Percentiles rank a stretch among this genome's conserved stretches.
These are phyloP conservation scores for Drosophila tsacasi DNA, from an alignment of 1,140 invertebrate genomes.

Conservation along the genomic window DNA sequence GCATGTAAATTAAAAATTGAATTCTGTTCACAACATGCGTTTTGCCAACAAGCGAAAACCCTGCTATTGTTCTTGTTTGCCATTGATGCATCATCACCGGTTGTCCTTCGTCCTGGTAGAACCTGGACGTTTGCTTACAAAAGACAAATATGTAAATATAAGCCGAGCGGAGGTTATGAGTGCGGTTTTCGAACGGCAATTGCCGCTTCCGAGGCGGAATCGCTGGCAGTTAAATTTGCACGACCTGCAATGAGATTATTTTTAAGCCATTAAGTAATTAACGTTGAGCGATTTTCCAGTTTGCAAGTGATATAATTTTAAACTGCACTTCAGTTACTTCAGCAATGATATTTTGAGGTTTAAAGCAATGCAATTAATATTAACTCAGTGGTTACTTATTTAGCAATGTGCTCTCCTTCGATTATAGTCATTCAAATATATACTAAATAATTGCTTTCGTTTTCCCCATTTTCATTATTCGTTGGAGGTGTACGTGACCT, in stretches of 20 bases:
- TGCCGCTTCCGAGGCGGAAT: slow-evolving; percentile 14
- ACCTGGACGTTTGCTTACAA: slow-evolving; percentile 50
- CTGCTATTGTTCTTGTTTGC: slow-evolving; percentile 16
- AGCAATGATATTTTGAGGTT: background rate
- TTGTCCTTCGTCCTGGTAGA: background rate
- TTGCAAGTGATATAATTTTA: slow-evolving; percentile 18
- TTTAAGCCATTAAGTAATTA: slow-evolving; percentile 79
- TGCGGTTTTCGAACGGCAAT: slow-evolving; percentile 12
- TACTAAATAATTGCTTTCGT: slow-evolving; percentile 5
- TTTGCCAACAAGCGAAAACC: slow-evolving; percentile 44
- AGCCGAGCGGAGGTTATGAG: slow-evolving; percentile 6
- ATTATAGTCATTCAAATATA: background rate
- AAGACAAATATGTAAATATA: slow-evolving; percentile 41
- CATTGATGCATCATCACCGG: background rate
- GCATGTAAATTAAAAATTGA: slow-evolving; percentile 74
- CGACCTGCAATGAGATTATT: slow-evolving; percentile 54
- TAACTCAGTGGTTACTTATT: slow-evolving; percentile 8
- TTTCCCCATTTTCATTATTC: slow-evolving; percentile 4
- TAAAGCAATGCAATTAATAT: background rate
- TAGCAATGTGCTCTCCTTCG: background rate
- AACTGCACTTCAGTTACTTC: slow-evolving; percentile 1
- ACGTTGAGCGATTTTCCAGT: slow-evolving; percentile 55
- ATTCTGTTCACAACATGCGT: slow-evolving; percentile 73
- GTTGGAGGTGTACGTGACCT: background rate
- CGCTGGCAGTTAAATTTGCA: slow-evolving; percentile 58